These are phyloP conservation scores for Melangyna quadrimaculata DNA, from an alignment of 2,888 invertebrate species.

Conservation along the genomic window DNA sequence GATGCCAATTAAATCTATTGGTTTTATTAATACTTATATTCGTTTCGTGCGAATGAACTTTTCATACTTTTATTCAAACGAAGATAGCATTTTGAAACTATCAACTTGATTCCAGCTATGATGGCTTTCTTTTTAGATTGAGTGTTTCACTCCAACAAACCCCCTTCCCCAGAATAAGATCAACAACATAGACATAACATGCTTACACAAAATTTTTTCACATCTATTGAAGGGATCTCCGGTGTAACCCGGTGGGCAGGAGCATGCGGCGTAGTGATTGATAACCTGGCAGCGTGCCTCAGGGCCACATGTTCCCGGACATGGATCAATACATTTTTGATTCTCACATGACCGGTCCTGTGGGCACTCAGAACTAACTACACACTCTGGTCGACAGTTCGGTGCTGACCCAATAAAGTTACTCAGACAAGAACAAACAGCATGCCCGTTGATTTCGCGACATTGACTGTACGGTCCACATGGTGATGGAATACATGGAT, in stretches of 20 bases:
- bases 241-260: constrained; percentile 88
- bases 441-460: constrained; percentile 88
- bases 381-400: constrained; percentile 90
- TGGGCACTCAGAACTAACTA: constrained; percentile 91
- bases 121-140: not conserved
- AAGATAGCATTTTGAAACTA: not conserved
- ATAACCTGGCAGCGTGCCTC: constrained; percentile 92
- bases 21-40: too few species aligned
- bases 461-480: constrained; percentile 92
- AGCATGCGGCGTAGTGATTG: constrained; percentile 93
- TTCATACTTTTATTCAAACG: too few species aligned
- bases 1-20: too few species aligned
- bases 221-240: constrained; percentile 91
- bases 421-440: constrained; percentile 89
- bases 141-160: constrained; percentile 35
- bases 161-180: constrained; percentile 19
- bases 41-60: too few species aligned
- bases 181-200: constrained; percentile 69
- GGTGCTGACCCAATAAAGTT: constrained; percentile 90
- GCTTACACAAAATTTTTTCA: constrained; percentile 85
- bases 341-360: constrained; percentile 91
- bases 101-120: not conserved
- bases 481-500: constrained; percentile 91
- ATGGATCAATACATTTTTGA: constrained; percentile 91
- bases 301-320: constrained; percentile 90